These are phyloP conservation scores for Venturia canescens DNA, from an alignment of 1,140 invertebrate species.

Conservation along the genomic window DNA sequence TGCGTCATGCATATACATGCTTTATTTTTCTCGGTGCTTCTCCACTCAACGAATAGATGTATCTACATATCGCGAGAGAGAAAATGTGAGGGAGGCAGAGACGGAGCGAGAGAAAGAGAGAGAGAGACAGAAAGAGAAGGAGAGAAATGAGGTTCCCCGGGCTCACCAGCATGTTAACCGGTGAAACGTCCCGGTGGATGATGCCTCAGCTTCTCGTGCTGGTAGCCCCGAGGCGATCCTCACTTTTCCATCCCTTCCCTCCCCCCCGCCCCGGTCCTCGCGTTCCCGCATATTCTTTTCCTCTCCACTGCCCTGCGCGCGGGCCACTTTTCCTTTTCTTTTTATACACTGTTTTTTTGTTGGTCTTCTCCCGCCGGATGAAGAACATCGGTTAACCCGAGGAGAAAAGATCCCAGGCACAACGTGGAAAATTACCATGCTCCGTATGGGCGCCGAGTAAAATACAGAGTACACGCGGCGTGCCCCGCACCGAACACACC, in stretches of 20 bases:
- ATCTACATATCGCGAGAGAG: background rate
- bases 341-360: slow-evolving; percentile 12
- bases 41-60: background rate
- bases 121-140: background rate
- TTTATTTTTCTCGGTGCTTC: slow-evolving; percentile 9
- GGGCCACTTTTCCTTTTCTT: slow-evolving; percentile 13
- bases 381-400: slow-evolving; percentile 36
- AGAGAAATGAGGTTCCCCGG: slow-evolving; percentile 20
- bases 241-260: slow-evolving; percentile 10
- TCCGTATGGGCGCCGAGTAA: slow-evolving; percentile 9
- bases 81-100: background rate
- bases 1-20: slow-evolving; percentile 25
- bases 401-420: slow-evolving; percentile 22
- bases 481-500: background rate
- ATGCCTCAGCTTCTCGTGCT: slow-evolving; percentile 25
- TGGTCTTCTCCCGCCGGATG: slow-evolving; percentile 6
- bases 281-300: slow-evolving; percentile 21
- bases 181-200: slow-evolving; percentile 15
- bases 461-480: slow-evolving; percentile 4
- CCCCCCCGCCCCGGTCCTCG: background rate
- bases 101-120: background rate
- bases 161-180: slow-evolving; percentile 28
- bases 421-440: slow-evolving; percentile 35
- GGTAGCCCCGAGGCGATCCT: slow-evolving; percentile 20
- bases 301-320: slow-evolving; percentile 1